Conservation (phyloP, 1,140 invertebrate species). For the Odontomachus brunneus region DNA sequence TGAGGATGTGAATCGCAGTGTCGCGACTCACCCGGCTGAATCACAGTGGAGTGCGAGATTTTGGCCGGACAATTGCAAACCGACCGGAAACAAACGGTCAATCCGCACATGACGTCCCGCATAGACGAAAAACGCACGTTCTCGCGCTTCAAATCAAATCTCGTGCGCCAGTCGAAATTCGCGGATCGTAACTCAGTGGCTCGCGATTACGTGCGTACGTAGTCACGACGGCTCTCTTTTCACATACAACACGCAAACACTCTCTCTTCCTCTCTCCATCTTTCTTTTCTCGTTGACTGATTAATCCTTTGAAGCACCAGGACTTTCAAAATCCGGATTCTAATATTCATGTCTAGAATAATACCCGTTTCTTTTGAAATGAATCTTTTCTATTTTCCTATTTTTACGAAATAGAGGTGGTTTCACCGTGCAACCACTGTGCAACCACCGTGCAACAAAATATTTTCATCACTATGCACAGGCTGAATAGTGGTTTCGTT, state of each 20-base stretch:
- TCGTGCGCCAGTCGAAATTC: conserved; percentile 5
- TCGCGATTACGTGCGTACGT: conserved; percentile 23
- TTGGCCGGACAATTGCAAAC: conserved; percentile 29
- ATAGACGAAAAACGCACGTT: conserved; percentile 21
- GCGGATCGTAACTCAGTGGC: conserved; percentile 38
- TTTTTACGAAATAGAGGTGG: too few relatives aligned
- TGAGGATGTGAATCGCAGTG: too few relatives aligned
- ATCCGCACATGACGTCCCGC: conserved; percentile 25
- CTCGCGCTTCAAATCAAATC: conserved; percentile 47
- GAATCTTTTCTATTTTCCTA: too few relatives aligned
- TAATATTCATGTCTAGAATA: too few relatives aligned
- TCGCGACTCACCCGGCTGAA: conserved; percentile 2
- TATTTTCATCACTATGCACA: too few relatives aligned
- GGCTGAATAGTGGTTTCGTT: too few relatives aligned
- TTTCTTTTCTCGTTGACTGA: conserved; percentile 11
- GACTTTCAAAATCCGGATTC: too few relatives aligned
- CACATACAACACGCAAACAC: background rate
- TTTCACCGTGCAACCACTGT: too few relatives aligned
- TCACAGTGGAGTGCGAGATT: conserved; percentile 4
- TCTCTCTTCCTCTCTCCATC: too few relatives aligned
- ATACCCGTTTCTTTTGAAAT: too few relatives aligned
- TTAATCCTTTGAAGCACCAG: too few relatives aligned
- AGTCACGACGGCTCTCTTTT: conserved; percentile 16
- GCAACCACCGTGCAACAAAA: too few relatives aligned
- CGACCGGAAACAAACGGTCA: conserved; percentile 25